Conservation (phyloP, 1,140 invertebrate genomes). For the Drusus annulatus region DNA sequence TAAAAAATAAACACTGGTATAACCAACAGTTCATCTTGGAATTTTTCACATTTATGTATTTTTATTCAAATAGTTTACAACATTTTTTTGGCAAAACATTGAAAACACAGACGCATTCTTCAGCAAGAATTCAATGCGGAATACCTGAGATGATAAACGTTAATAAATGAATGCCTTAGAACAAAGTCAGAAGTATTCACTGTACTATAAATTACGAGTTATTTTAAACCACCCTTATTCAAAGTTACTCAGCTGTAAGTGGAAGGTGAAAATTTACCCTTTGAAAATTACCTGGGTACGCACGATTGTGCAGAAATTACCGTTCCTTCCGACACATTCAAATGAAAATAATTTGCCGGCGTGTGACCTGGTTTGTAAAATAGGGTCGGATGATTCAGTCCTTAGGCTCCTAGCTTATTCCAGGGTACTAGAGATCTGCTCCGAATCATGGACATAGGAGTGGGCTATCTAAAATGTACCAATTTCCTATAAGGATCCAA, state of each 20-base stretch:
- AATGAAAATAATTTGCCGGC: conserved; percentile 44
- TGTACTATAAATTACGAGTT: conserved; percentile 1
- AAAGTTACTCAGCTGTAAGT: conserved; percentile 18
- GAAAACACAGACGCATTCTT: no score
- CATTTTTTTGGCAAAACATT: no score
- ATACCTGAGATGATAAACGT: no score
- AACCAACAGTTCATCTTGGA: no score
- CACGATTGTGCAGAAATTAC: conserved; percentile 33
- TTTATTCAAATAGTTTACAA: no score
- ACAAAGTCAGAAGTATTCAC: conserved; percentile 2
- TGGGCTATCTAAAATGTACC: no score
- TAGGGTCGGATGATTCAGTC: conserved; percentile 27
- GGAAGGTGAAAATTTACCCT: conserved; percentile 23
- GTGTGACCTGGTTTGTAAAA: conserved; percentile 44
- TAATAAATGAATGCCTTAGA: background rate
- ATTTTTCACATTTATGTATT: no score
- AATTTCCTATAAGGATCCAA: no score
- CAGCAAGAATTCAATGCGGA: no score
- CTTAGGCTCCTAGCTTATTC: background rate
- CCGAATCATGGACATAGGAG: no score
- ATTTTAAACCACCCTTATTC: conserved; percentile 31
- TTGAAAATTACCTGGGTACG: conserved; percentile 32
- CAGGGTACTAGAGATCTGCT: no score
- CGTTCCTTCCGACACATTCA: conserved; percentile 28
- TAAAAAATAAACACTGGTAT: no score